Conservation (phyloP, 2,113 vertebrate genomes). For the Marcusenius ussheri region DNA sequence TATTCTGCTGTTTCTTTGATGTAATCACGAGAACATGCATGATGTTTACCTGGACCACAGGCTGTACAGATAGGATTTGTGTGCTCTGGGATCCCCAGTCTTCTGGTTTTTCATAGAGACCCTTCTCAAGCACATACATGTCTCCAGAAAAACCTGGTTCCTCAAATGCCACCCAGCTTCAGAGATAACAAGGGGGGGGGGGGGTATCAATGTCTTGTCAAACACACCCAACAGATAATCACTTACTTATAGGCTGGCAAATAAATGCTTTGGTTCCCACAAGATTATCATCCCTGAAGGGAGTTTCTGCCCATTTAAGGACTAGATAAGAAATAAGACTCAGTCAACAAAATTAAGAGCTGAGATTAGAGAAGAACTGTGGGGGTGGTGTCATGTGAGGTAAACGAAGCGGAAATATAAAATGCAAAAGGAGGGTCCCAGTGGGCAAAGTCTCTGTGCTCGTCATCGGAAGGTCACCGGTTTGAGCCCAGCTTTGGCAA, state of each 20-base stretch:
- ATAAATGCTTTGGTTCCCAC: neutral
- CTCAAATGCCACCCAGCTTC: conserved; percentile 86
- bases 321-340: neutral
- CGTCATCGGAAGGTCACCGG: neutral
- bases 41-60: conserved; percentile 68
- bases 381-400: neutral
- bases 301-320: neutral
- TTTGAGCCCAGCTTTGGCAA: too few relatives aligned
- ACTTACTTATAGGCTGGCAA: neutral
- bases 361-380: conserved; percentile 8
- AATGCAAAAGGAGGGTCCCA: neutral
- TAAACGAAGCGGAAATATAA: neutral
- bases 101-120: conserved; percentile 73
- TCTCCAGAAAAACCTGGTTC: conserved; percentile 78
- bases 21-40: neutral
- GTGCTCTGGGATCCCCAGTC: conserved; percentile 75
- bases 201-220: neutral
- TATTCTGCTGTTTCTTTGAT: neutral
- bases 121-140: conserved; percentile 78
- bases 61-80: conserved; percentile 74
- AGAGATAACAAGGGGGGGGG: conserved; percentile 9
- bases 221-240: neutral
- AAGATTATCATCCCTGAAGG: neutral
- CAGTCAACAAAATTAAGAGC: conserved; percentile 17
- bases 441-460: neutral